phyloP scores from a whole-genome alignment of 2,888 invertebrate species.

The Thereva nobilitata region DNA sequence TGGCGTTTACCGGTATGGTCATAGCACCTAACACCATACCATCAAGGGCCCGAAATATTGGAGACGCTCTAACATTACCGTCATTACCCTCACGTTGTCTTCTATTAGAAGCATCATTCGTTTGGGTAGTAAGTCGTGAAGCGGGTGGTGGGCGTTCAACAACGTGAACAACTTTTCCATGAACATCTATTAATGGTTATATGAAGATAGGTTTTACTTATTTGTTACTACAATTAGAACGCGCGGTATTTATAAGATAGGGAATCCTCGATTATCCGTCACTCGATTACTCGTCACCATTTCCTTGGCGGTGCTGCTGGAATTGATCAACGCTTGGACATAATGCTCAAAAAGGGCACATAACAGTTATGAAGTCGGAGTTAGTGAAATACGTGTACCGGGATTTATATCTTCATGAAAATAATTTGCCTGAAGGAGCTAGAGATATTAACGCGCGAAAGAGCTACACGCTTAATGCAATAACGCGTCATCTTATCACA shows the following conservation, averaged over 20 bases:
- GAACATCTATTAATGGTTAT: constrained; percentile 66
- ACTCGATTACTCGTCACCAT: no score
- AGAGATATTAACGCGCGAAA: no score
- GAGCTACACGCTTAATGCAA: no score
- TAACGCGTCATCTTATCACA: not conserved
- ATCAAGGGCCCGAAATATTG: constrained; percentile 54
- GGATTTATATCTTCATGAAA: no score
- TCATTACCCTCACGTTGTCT: constrained; percentile 52
- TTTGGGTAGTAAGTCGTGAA: constrained; percentile 48
- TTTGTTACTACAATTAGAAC: not conserved
- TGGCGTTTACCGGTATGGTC: constrained; percentile 54
- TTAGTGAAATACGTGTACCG: no score
- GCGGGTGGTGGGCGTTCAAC: constrained; percentile 85
- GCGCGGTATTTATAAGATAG: no score
- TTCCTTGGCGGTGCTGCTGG: no score
- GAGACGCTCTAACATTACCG: constrained; percentile 51
- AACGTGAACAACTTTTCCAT: constrained; percentile 91
- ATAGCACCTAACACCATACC: constrained; percentile 58
- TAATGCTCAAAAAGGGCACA: no score
- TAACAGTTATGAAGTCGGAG: no score
- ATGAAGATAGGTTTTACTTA: constrained; percentile 10
- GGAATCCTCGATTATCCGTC: no score
- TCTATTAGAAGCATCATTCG: constrained; percentile 52
- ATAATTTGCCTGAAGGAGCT: no score
- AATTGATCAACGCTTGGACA: no score